Evolutionary conservation across 92 coral and sea anemone species (phyloP).

Genomic region (Micromussa lordhowensis): DNA sequence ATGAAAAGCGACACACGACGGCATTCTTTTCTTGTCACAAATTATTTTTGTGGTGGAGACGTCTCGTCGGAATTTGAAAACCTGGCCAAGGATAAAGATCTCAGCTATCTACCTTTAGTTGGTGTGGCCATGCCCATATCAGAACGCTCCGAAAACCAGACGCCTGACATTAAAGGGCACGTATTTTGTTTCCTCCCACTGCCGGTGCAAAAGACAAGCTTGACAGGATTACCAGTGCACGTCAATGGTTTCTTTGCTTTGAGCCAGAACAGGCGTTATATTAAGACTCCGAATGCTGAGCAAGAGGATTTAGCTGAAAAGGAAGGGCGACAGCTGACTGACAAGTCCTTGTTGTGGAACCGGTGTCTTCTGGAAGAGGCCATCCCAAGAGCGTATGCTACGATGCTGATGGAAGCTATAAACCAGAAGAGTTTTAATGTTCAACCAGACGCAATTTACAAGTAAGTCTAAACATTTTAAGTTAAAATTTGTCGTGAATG

Average conservation of each 20-base stretch:
- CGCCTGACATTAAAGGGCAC: conserved; percentile 50
- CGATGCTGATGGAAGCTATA: conserved; percentile 43
- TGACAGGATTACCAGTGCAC: conserved; percentile 72
- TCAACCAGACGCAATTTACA: conserved; percentile 24
- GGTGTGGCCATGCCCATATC: conserved; percentile 63
- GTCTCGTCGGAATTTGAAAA: conserved; percentile 46
- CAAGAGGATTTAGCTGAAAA: conserved; percentile 43
- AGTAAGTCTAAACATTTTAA: conserved; percentile 1
- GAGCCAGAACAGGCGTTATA: conserved; percentile 66
- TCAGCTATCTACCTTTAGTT: conserved; percentile 69
- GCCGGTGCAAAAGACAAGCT: conserved; percentile 55
- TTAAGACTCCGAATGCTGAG: conserved; percentile 50
- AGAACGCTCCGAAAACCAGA: neutral
- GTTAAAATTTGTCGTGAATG: neutral
- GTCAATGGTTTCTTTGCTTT: conserved; percentile 73
- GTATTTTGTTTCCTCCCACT: conserved; percentile 63
- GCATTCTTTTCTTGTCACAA: conserved; percentile 50
- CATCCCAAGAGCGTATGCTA: conserved; percentile 54
- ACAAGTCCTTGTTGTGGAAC: conserved; percentile 67
- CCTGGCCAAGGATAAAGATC: conserved; percentile 46
- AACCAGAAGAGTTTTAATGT: conserved; percentile 2
- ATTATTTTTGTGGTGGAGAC: conserved; percentile 57
- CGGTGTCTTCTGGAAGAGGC: conserved; percentile 61
- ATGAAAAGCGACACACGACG: neutral
- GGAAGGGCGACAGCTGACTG: conserved; percentile 44